Base-by-base conservation (phyloP, 2,797 vertebrate species). In the Pristis pectinata region DNA sequence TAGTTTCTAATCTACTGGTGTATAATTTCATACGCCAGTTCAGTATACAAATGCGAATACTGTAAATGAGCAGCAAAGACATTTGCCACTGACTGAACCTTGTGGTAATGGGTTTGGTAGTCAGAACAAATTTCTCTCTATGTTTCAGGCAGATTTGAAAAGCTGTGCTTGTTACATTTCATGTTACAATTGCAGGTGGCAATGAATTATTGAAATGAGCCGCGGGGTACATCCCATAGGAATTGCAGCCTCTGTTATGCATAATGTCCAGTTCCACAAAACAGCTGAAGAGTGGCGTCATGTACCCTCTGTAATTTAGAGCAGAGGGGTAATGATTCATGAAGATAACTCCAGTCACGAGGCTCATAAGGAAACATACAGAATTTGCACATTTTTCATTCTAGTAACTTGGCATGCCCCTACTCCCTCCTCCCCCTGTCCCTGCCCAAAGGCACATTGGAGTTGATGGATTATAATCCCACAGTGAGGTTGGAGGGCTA, bases 391-490 rank as follows among this genome's bases (percentile, higher is more conserved):
- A 94, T 74, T 76, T n/a, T 76, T 53, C 70, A 34, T 94, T 49
- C 92, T 74, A 44, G 49, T 49, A 34, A 76, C 70, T 53, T 24
- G 61, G n/a, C 15, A 27, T 72, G 70, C 70, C 70, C 22, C 24
- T 24, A 72, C 24, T 0, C 19, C 22, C 70, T 27, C 70, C 70
- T 72, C 70, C 70, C 70, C 70, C 70, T 24, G 41, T 6, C 44
- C 15, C 70, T 94, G 70, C 44, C 70, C 41, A 74, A 94, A 76
- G 27, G 70, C 44, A 94, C 15, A 4, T n/a, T 76, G 27, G 44
- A 94, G 24, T 53, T 56, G 92, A 76, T 94, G 70, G 70, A 76
- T 94, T 94, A 27, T 76, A 94, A 76, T 94, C 92, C 70, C 92
- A 56, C 24, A 19, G 70, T 56, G 92, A 56, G 92, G 92, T 53